Evolutionary conservation across 2,113 vertebrate species (phyloP).

Genomic region (Atractosteus spatula): DNA sequence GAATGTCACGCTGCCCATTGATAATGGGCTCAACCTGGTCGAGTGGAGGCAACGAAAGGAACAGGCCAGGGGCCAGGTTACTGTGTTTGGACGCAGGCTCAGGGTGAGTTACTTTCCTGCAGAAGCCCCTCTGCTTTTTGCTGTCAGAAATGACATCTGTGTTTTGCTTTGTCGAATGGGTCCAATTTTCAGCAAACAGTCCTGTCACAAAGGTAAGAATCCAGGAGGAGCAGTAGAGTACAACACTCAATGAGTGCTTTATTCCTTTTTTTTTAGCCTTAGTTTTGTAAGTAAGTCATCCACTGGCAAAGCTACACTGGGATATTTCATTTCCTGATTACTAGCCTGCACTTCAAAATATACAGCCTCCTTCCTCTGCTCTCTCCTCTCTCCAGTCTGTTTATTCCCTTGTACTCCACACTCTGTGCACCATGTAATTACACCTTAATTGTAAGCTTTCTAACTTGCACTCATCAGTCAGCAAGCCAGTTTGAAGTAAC

Average conservation of each 20-base stretch:
- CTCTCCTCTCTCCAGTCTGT: neutral
- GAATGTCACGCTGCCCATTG: constrained; percentile 92
- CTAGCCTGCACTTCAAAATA: neutral
- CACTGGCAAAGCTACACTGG: neutral
- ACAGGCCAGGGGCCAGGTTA: constrained; percentile 90
- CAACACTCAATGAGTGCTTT: too few species aligned
- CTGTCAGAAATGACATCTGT: too few species aligned
- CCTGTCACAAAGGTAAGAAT: too few species aligned
- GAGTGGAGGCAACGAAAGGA: constrained; percentile 98
- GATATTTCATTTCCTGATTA: neutral
- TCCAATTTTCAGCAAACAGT: too few species aligned
- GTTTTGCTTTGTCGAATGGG: too few species aligned
- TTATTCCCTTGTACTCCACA: neutral
- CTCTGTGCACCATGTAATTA: constrained; percentile 17
- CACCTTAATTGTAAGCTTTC: constrained; percentile 26
- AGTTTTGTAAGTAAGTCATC: too few species aligned
- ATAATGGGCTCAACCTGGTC: constrained; percentile 93
- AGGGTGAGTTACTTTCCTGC: constrained; percentile 70
- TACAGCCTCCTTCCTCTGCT: neutral
- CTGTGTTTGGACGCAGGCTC: constrained; percentile 89
- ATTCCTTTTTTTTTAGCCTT: too few species aligned
- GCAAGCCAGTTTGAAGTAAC: constrained; percentile 13
- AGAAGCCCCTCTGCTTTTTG: too few species aligned
- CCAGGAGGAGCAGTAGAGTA: too few species aligned
- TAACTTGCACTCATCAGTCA: constrained; percentile 4